Conservation (phyloP, 2,888 invertebrate genomes). For the Chrysomela aeneicollis region DNA sequence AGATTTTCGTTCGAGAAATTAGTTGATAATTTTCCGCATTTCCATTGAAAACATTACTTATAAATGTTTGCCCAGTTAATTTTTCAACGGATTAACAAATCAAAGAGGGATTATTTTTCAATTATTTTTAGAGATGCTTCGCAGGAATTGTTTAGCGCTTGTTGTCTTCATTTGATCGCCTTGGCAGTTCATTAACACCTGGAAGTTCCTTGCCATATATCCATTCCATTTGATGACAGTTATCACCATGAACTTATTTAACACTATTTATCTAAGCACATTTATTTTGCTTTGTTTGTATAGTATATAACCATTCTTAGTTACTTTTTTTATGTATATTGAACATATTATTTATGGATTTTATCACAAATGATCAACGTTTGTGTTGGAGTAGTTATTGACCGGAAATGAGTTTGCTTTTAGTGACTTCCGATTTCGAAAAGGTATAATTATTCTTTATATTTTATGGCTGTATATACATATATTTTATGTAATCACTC, state of each 20-base stretch:
- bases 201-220: conserved; percentile 2
- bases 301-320: conserved; percentile 26
- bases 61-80: no score
- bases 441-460: conserved; percentile 11
- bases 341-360: conserved; percentile 38
- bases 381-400: conserved; percentile 31
- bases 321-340: conserved; percentile 33
- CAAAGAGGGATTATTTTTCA: no score
- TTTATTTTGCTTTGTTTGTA: conserved; percentile 33
- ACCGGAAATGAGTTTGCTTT: conserved; percentile 29
- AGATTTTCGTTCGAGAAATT: no score
- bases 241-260: conserved; percentile 19
- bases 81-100: no score
- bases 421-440: conserved; percentile 20
- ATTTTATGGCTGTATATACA: conserved; percentile 31
- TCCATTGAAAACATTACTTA: no score
- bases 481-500: conserved; percentile 28
- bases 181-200: no score
- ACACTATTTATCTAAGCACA: conserved; percentile 39
- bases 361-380: conserved; percentile 34
- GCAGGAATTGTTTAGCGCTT: no score
- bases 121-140: no score
- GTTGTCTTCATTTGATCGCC: no score
- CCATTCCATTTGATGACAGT: not conserved
- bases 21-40: no score